Percentiles rank a stretch among this genome's conserved stretches.
phyloP scores from a whole-genome alignment of 2,797 vertebrate genomes.

The Notolepis coatsorum region DNA sequence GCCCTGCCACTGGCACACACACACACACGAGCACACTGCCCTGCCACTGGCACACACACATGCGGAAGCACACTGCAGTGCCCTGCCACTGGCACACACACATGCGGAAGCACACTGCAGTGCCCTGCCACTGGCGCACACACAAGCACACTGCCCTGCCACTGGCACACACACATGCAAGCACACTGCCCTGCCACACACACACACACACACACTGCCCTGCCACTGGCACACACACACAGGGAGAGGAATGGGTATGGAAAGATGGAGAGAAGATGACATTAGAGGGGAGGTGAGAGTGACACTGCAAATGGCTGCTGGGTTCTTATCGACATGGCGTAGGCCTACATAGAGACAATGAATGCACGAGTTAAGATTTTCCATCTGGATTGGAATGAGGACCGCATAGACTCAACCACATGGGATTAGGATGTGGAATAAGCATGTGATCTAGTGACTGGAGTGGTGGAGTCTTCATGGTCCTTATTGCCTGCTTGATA shows the following conservation, averaged over 20 bases:
- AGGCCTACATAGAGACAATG: too few relatives aligned
- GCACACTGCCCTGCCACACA: too few relatives aligned
- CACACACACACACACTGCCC: too few relatives aligned
- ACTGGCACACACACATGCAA: too few relatives aligned
- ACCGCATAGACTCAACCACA: too few relatives aligned
- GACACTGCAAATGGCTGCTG: not conserved
- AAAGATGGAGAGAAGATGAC: conserved; percentile 56
- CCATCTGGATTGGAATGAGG: too few relatives aligned
- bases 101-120: conserved; percentile 61
- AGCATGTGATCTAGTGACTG: too few relatives aligned
- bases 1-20: conserved; percentile 74
- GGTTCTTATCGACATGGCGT: conserved; percentile 20
- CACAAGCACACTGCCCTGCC: conserved; percentile 36
- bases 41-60: conserved; percentile 73
- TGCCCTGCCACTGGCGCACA: conserved; percentile 74
- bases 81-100: conserved; percentile 74
- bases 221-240: too few relatives aligned
- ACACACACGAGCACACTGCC: conserved; percentile 66
- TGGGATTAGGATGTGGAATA: too few relatives aligned
- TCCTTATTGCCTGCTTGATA: too few relatives aligned
- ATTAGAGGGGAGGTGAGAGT: conserved; percentile 53
- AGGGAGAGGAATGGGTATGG: conserved; percentile 21
- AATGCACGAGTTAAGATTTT: too few relatives aligned
- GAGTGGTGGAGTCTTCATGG: too few relatives aligned
- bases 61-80: conserved; percentile 61